A percentile compares a stretch with the other conserved stretches of the same genome.
phyloP scores from a whole-genome alignment of 2,888 invertebrate genomes.

The Nomada goodeniana region DNA sequence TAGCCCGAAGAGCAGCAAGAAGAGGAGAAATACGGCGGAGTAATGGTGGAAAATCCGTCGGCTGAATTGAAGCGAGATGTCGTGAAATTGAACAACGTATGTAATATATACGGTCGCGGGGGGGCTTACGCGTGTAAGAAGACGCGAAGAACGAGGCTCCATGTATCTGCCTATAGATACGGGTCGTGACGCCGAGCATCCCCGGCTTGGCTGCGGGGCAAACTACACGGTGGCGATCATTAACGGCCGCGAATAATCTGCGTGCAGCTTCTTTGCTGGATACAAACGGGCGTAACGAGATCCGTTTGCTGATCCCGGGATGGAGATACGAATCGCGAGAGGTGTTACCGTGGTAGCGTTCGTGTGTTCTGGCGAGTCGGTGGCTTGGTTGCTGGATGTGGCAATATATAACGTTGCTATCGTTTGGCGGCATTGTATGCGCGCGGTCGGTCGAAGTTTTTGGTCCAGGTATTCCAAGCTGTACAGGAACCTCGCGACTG shows the following conservation, averaged over 20 bases:
- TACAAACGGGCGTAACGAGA: not conserved
- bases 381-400: not conserved
- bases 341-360: not conserved
- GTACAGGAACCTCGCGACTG: no score
- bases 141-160: constrained; percentile 40
- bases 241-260: constrained; percentile 38
- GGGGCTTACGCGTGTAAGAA: constrained; percentile 63
- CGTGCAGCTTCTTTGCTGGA: not conserved
- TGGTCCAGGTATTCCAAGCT: no score
- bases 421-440: no score
- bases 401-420: no score
- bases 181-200: constrained; percentile 16
- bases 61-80: constrained; percentile 83
- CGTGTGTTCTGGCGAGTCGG: not conserved
- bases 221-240: constrained; percentile 36
- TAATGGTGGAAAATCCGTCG: constrained; percentile 83
- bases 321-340: not conserved
- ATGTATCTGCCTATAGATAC: constrained; percentile 43
- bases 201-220: constrained; percentile 12
- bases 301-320: not conserved
- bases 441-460: no score
- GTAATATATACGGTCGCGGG: constrained; percentile 76
- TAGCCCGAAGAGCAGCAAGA: constrained; percentile 54
- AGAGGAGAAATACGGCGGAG: constrained; percentile 73
- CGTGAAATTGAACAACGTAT: constrained; percentile 83